Evolutionary conservation across 2,113 vertebrate genomes (phyloP).

Genomic region (Colius striatus): DNA sequence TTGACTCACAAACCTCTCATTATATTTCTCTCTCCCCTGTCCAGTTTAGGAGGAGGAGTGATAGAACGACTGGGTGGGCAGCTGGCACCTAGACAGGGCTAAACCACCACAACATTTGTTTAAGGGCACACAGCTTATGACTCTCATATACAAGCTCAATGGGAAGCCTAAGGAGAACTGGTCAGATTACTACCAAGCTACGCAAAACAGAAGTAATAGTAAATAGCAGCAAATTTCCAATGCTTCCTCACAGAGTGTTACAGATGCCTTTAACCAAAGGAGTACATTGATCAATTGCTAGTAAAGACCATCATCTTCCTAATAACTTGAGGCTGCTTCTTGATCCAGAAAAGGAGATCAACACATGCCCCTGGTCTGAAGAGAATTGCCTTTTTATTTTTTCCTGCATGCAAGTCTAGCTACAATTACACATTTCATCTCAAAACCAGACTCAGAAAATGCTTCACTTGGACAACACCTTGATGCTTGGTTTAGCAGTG

Average conservation of each 20-base stretch:
- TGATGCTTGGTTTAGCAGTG: neutral
- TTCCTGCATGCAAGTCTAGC: neutral
- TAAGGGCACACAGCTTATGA: neutral
- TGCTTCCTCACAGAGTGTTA: neutral
- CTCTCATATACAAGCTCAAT: neutral
- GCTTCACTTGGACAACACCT: neutral
- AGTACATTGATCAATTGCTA: neutral
- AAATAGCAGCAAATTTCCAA: neutral
- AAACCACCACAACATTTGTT: too few species aligned
- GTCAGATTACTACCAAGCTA: neutral
- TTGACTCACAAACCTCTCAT: too few species aligned
- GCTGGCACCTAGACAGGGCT: too few species aligned
- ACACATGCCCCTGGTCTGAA: neutral
- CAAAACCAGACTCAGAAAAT: neutral
- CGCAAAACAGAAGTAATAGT: neutral
- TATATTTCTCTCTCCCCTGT: too few species aligned
- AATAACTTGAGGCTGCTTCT: neutral
- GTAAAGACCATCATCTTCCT: neutral
- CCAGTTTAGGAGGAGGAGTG: too few species aligned
- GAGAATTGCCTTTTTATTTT: neutral
- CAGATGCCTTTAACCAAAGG: neutral
- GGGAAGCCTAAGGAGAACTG: neutral
- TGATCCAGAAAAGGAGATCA: neutral
- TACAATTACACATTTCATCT: neutral
- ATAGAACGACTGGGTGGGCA: too few species aligned